Evolutionary conservation across 2,888 invertebrate species (phyloP), one percentile per base, ranked within the genome.

Genomic region (Apodemia zela): DNA sequence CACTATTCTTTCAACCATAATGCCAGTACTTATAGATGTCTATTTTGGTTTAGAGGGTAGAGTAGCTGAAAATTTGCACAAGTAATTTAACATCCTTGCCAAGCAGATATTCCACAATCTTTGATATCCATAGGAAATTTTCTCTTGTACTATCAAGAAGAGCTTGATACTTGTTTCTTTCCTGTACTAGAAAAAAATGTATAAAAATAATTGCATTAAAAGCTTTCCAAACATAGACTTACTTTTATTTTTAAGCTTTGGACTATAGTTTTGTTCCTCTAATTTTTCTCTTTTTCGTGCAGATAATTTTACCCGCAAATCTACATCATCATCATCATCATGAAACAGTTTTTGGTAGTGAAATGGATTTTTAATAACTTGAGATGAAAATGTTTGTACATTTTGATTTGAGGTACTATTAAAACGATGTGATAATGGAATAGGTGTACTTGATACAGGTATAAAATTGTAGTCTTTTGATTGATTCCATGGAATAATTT

Each of bases 401-500:
- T 62, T 59, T 11, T 18, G n/a, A 7, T 33, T 35, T 47, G 25
- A 58, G 29, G 33, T 15, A 42, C 58, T 47, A 29, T 38, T 35
- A 62, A 62, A 62, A 15, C 62, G 58, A 18, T 25, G 29, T 13
- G 62, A 62, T 5, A 62, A 45, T 18, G 59, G 59, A n/a, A 62
- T 29, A 25, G n/a, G 42, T 49, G 68, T 65, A n/a, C 61, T 64
- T 17, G 60, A 38, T n/a, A 65, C 57, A 42, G 63, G 61, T 21
- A 68, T 54, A 64, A 58, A 57, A 35, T 47, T 58, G 21, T 42
- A 11, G 47, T 57, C 18, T 18, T 57, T 51, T 25, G 65, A 33
- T 11, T 51, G 15, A 25, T 66, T 63, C n/a, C 64, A n/a, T 8
- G 67, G 49, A 62, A 69, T 67, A 15, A 11, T 17, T 58, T 73